These are phyloP conservation scores for Xenops minutus DNA, from an alignment of 2,797 vertebrate genomes.

Conservation along the genomic window DNA sequence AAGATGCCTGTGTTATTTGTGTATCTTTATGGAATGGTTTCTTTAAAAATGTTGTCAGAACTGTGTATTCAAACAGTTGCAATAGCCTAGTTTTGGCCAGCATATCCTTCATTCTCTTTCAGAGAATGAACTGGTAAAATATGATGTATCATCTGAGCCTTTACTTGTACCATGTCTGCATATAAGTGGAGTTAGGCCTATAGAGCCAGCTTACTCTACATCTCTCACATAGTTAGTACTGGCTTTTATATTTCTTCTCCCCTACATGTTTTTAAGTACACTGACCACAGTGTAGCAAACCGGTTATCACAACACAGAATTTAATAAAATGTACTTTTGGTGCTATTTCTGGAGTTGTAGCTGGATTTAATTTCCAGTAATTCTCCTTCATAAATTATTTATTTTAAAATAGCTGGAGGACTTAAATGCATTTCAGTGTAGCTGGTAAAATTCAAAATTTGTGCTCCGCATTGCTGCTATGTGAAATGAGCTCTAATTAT, in stretches of 20 bases:
- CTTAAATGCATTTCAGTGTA: neutral
- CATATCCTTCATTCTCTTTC: neutral
- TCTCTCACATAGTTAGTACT: neutral
- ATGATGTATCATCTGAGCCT: neutral
- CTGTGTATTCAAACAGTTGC: neutral
- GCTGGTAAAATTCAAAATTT: neutral
- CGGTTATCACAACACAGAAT: neutral
- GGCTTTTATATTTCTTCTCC: neutral
- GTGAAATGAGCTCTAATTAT: neutral
- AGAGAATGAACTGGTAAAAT: neutral
- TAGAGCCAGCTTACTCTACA: neutral
- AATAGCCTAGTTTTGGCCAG: neutral
- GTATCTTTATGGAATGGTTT: neutral
- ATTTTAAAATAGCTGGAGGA: neutral
- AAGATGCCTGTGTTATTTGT: neutral
- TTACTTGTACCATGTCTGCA: neutral
- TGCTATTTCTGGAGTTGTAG: neutral
- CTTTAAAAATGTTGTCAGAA: neutral
- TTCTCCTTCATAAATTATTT: neutral
- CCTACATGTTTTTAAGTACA: neutral
- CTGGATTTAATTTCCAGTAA: neutral
- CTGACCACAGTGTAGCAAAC: neutral
- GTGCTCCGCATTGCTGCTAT: neutral
- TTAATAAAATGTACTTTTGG: neutral
- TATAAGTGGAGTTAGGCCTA: neutral